These are phyloP conservation scores for Sinocyclocheilus maitianheensis DNA, from an alignment of 2,113 vertebrate species.

Conservation along the genomic window DNA sequence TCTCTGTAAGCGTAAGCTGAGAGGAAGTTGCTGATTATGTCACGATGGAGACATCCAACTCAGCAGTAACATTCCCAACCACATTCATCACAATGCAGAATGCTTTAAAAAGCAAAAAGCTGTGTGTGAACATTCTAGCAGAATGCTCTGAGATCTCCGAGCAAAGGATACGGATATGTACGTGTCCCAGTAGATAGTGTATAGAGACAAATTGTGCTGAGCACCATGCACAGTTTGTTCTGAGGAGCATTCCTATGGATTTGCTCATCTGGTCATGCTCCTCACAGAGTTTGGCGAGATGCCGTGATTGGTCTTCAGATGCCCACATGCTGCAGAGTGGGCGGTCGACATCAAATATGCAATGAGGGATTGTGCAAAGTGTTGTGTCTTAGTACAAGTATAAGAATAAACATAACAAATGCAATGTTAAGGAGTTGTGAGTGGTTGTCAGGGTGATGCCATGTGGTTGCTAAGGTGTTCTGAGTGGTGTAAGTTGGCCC, in stretches of 20 bases:
- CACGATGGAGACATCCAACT: neutral
- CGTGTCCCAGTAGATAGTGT: neutral
- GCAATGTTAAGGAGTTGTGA: neutral
- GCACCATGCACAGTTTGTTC: slow-evolving; percentile 56
- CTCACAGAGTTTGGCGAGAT: neutral
- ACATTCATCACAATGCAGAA: neutral
- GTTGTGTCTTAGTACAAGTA: neutral
- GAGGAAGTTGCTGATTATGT: slow-evolving; percentile 8
- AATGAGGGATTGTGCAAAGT: neutral
- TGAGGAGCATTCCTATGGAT: slow-evolving; percentile 33
- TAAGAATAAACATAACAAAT: neutral
- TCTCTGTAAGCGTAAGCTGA: neutral
- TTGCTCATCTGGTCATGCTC: slow-evolving; percentile 26
- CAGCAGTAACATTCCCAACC: neutral
- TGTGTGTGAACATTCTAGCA: slow-evolving; percentile 1
- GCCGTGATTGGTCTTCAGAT: slow-evolving; percentile 13
- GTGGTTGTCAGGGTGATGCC: neutral
- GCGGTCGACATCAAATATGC: slow-evolving; percentile 2
- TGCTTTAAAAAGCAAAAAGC: neutral
- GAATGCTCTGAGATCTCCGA: neutral
- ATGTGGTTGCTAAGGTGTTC: neutral
- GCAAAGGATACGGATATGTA: neutral
- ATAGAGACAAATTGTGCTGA: slow-evolving; percentile 51
- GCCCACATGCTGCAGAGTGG: neutral
- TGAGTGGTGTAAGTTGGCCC: neutral